Conservation (phyloP, 2,113 vertebrate genomes). For the Hymenochirus boettgeri region DNA sequence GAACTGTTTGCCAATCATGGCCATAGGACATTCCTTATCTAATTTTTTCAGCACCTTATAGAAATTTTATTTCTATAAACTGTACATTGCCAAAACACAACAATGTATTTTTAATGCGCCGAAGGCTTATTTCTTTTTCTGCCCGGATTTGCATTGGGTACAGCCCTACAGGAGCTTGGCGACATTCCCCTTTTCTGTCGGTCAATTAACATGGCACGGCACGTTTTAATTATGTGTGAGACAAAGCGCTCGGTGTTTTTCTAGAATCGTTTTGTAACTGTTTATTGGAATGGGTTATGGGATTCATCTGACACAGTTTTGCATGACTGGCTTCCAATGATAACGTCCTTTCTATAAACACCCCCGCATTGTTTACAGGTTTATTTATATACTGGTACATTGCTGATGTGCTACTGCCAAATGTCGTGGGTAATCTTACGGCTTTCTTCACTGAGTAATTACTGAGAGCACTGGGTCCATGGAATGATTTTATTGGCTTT, state of each 20-base stretch:
- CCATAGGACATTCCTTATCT: no score
- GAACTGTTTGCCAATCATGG: no score
- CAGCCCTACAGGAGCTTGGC: background rate
- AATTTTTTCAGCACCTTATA: no score
- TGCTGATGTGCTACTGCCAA: constrained; percentile 38
- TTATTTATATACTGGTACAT: constrained; percentile 39
- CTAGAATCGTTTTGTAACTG: background rate
- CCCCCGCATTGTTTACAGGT: constrained; percentile 15
- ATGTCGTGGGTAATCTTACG: constrained; percentile 27
- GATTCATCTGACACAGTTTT: constrained; percentile 12
- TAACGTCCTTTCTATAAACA: constrained; percentile 15
- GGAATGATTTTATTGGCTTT: constrained; percentile 33
- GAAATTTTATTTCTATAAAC: no score
- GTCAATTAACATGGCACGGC: background rate
- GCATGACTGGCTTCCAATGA: constrained; percentile 24
- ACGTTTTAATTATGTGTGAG: background rate
- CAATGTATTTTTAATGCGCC: no score
- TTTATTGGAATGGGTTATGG: constrained; percentile 11
- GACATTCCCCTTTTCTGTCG: background rate
- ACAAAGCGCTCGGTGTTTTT: constrained; percentile 1
- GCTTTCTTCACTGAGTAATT: constrained; percentile 37
- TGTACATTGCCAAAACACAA: no score
- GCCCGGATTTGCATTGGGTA: background rate
- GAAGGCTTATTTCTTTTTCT: no score
- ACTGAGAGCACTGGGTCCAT: constrained; percentile 21